A percentile compares a stretch with the other conserved stretches of the same genome.
phyloP scores from a whole-genome alignment of 2,888 invertebrate genomes.

The Magallana nippona region DNA sequence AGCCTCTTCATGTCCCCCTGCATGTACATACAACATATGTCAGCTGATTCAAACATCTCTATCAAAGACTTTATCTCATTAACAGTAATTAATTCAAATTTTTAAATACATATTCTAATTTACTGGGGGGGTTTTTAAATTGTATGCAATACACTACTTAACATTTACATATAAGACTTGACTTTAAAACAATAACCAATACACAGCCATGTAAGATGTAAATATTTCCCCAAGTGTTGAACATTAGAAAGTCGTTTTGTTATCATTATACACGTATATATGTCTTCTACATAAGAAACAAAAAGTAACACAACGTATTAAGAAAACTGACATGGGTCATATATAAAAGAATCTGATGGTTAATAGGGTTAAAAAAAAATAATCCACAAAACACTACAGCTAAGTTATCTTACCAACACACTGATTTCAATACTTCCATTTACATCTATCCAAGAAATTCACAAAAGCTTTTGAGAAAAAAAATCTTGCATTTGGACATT shows the following conservation, averaged over 20 bases:
- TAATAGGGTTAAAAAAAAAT: conserved; percentile 7
- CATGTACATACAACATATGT: too few relatives aligned
- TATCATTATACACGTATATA: too few relatives aligned
- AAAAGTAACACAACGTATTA: neutral
- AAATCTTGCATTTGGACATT: neutral
- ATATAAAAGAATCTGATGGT: neutral
- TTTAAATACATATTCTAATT: too few relatives aligned
- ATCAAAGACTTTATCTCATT: too few relatives aligned
- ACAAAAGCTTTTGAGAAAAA: neutral
- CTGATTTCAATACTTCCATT: neutral
- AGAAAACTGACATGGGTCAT: neutral
- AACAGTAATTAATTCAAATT: too few relatives aligned
- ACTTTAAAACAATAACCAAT: too few relatives aligned
- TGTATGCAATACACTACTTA: too few relatives aligned
- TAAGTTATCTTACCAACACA: neutral
- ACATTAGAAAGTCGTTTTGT: neutral
- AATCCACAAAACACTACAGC: conserved; percentile 6
- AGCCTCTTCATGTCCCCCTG: conserved; percentile 51
- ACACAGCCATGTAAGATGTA: neutral
- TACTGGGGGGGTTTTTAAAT: too few relatives aligned
- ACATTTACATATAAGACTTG: too few relatives aligned
- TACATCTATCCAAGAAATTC: conserved; percentile 1
- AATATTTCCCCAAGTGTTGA: neutral
- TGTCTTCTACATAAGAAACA: neutral
- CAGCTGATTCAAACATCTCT: too few relatives aligned